Evolutionary conservation across 1,140 invertebrate species (phyloP).

Genomic region (Caerostris darwini): DNA sequence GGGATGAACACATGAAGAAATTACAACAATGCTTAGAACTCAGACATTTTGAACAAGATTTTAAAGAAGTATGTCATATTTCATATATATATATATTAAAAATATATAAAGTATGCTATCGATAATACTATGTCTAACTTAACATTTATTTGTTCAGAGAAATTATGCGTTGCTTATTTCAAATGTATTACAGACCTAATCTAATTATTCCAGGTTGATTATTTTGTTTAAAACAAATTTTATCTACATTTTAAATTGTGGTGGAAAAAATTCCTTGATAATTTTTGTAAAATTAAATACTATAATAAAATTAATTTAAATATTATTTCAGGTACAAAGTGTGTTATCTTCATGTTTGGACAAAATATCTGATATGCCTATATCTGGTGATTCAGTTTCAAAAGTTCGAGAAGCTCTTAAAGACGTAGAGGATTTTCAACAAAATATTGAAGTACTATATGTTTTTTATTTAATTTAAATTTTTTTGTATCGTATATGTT

Average conservation of each 20-base stretch:
- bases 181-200: too few species aligned
- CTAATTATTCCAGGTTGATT: too few species aligned
- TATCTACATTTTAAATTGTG: too few species aligned
- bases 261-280: too few species aligned
- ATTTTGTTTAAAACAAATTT: too few species aligned
- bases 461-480: background rate
- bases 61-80: conserved; percentile 86
- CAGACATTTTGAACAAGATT: conserved; percentile 93
- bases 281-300: too few species aligned
- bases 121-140: background rate
- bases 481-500: background rate
- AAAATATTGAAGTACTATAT: conserved; percentile 86
- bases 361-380: conserved; percentile 85
- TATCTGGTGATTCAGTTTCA: conserved; percentile 91
- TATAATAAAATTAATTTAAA: too few species aligned
- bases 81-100: background rate
- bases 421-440: conserved; percentile 90
- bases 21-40: conserved; percentile 93
- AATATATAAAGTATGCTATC: too few species aligned
- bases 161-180: background rate
- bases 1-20: conserved; percentile 93
- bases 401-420: conserved; percentile 89
- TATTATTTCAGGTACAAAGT: conserved; percentile 81
- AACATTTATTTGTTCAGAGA: background rate
- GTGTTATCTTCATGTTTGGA: conserved; percentile 82